phyloP scores from a whole-genome alignment of 2,797 vertebrate species.

The Avahi laniger region DNA sequence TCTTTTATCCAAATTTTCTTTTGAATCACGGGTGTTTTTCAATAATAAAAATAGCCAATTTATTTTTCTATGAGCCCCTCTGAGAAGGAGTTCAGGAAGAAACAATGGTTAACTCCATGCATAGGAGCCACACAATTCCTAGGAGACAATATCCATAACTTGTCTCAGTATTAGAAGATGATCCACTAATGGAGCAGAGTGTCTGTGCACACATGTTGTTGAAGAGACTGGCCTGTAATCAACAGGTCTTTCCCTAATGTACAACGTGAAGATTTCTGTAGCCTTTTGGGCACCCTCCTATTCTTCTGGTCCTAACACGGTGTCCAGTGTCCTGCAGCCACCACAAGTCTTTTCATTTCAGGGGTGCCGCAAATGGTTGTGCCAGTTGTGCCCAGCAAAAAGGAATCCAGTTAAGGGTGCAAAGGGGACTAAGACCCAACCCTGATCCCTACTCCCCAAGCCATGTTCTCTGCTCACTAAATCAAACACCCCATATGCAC shows the following conservation, averaged over 20 bases:
- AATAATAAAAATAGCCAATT: constrained; percentile 6
- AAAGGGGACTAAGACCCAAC: not conserved
- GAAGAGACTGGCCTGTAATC: not conserved
- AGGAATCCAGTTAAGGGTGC: not conserved
- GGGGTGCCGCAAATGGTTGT: not conserved
- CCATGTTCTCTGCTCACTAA: not conserved
- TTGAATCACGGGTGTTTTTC: constrained; percentile 20
- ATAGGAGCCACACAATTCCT: not conserved
- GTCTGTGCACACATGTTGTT: not conserved
- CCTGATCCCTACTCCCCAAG: not conserved
- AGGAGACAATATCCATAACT: not conserved
- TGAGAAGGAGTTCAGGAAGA: not conserved
- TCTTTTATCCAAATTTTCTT: constrained; percentile 26
- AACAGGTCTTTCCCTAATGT: not conserved
- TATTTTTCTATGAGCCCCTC: not conserved
- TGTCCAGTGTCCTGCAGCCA: not conserved
- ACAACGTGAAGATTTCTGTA: not conserved
- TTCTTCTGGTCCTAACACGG: not conserved
- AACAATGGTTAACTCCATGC: not conserved
- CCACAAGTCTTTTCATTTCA: not conserved
- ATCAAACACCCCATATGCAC: not conserved
- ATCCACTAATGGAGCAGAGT: not conserved
- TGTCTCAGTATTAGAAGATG: not conserved
- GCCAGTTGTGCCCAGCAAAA: not conserved
- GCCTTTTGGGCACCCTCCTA: not conserved